A percentile compares a stretch with the other conserved stretches of the same genome.
Conservation (phyloP, 2,797 vertebrate genomes). For the Paguma larvata region DNA sequence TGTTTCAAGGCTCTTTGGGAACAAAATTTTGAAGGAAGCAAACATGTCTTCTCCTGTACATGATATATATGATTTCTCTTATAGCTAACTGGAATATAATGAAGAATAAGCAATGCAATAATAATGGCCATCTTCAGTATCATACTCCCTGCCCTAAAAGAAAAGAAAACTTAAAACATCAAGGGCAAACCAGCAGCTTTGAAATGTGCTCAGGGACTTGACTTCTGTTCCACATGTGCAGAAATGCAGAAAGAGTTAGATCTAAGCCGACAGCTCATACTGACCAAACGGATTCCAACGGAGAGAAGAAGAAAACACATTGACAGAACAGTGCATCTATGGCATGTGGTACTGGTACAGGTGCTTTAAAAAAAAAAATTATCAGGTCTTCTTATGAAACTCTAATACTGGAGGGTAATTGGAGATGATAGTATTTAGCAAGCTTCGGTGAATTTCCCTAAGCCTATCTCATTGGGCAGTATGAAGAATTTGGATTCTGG, state of each 20-base stretch:
- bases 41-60: background rate
- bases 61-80: background rate
- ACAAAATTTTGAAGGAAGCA: background rate
- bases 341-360: background rate
- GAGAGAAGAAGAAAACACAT: constrained; percentile 38
- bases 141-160: background rate
- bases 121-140: background rate
- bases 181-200: background rate
- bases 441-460: background rate
- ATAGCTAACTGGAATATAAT: background rate
- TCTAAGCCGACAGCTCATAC: constrained; percentile 37
- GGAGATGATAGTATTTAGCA: background rate
- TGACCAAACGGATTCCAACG: constrained; percentile 55
- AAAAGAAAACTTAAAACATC: constrained; percentile 47
- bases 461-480: background rate
- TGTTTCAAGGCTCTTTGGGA: background rate
- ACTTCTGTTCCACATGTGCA: constrained; percentile 20
- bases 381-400: constrained; percentile 21
- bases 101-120: background rate
- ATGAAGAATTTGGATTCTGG: background rate
- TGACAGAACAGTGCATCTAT: background rate
- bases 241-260: constrained; percentile 52
- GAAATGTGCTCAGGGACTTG: constrained; percentile 30
- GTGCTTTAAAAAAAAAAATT: background rate
- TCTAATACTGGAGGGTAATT: background rate